These are phyloP conservation scores for Bubo blakistoni DNA, from an alignment of 2,113 vertebrate species.

Conservation along the genomic window DNA sequence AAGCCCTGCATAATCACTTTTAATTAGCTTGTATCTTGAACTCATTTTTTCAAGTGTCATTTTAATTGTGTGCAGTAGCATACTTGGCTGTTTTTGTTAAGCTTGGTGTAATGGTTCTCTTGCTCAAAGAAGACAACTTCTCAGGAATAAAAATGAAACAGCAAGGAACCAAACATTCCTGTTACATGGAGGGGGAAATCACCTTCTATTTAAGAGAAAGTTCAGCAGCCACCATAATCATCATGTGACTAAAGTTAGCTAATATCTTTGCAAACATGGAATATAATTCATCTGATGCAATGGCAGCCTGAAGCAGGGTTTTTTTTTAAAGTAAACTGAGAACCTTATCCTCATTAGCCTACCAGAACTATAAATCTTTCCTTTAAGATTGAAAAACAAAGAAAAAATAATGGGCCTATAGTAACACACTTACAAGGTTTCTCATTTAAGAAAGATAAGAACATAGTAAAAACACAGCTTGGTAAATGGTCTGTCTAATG, in stretches of 20 bases:
- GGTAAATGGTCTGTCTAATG: background rate
- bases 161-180: background rate
- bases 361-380: background rate
- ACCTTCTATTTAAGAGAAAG: background rate
- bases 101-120: background rate
- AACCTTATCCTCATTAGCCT: background rate
- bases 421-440: background rate
- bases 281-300: background rate
- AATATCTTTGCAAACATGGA: background rate
- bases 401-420: background rate
- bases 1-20: background rate
- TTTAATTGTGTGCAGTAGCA: background rate
- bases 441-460: constrained; percentile 3
- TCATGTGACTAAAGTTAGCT: background rate
- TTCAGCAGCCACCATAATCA: background rate
- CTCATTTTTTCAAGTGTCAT: background rate
- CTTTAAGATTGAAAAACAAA: background rate
- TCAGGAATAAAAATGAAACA: background rate
- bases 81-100: background rate
- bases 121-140: background rate
- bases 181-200: background rate
- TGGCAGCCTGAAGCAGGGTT: background rate
- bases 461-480: background rate
- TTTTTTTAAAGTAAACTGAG: background rate
- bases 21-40: background rate